Evolutionary conservation across 2,888 invertebrate species (phyloP), one percentile per base, ranked within the genome.

Genomic region (Protonemura montana): DNA sequence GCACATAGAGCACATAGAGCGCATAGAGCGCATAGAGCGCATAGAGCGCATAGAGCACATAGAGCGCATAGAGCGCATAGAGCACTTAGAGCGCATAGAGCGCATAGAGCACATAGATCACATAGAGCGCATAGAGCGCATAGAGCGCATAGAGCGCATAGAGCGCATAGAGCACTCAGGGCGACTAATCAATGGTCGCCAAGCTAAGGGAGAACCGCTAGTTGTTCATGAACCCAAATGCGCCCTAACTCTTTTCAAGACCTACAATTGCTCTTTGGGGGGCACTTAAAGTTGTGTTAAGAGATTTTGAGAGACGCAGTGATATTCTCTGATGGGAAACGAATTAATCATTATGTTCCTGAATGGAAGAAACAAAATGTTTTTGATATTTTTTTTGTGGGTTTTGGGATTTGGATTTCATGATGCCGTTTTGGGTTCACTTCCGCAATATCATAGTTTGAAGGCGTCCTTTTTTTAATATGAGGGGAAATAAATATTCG

Each of bases 401-500:
- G 59, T 10, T 10, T 59, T 59, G 7, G 59, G 21, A 21, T 59
- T 59, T 59, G 59, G 59, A 59, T 59, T 10, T 21, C 21, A 21
- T 59, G 59, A 59, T 41, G 59, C 35, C 35, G 3, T 6, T 35
- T 35, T 35, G 35, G 35, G 5, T 35, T 35, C 35, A 35, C 35
- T 35, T 35, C 35, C 35, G 35, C 35, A 59, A 59, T 7, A 59
- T 59, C 13, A 59, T 59, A 59, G 13, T 21, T 59, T 3, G 59
- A 21, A 35, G 35, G 35, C 35, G 59, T 59, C 10, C 35, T 35
- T 35, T 6, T 81, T 81, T 27, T 29, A 29, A 81, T 21, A 30
- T 13, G 30, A 81, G 21, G 81, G 81, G n/a, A 30, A 81, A 35
- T 35, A 81, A 81, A 30, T 81, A 81, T 27, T 27, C 26, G 28